Base-by-base conservation (phyloP, 2,888 invertebrate species). In the Thereva nobilitata region DNA sequence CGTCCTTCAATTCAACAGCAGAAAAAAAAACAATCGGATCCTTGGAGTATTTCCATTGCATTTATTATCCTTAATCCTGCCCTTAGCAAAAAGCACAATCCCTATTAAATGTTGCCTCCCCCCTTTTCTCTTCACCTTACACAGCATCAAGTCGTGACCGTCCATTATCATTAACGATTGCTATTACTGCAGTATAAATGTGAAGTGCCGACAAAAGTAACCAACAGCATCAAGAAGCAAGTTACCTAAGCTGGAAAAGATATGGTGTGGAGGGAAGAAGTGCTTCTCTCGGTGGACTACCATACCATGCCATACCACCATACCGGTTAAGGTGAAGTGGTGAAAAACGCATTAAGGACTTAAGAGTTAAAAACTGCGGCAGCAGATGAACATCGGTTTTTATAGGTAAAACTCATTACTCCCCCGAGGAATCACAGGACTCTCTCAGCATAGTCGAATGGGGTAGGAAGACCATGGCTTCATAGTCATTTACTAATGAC, bases 401-500 rank as follows among this genome's bases (percentile, higher is more conserved):
- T 38, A 37, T 12, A 12, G 38, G 59, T 5, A 41, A 40, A 40
- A 9, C 12, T 10, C 10, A 42, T 42, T 42, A 42, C 42, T 42
- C 42, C 42, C 42, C 42, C 7, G 42, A 4, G 42, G 42, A 42
- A 42, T 42, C n/a, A 42, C 8, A n/a, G 42, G n/a, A 23, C 23
- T 23, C 23, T 23, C 23, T 23, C 23, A 23, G 23, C 23, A 2
- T 23, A 23, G 23, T 23, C 23, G 23, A 23, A 23, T 23, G 23
- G 23, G 23, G 23, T 1, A 23, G 23, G 49, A 1, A 47, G 8
- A 34, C 40, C 6, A 41, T 12, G n/a, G 44, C 34, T 50, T 6
- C 40, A n/a, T 10, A 52, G 44, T 42, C 49, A 64, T 64, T 64
- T 64, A 35, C 53, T 64, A 64, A 64, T 64, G 64, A 64, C 53